Base-by-base conservation (phyloP, 2,797 vertebrate genomes). In the Channa striata region DNA sequence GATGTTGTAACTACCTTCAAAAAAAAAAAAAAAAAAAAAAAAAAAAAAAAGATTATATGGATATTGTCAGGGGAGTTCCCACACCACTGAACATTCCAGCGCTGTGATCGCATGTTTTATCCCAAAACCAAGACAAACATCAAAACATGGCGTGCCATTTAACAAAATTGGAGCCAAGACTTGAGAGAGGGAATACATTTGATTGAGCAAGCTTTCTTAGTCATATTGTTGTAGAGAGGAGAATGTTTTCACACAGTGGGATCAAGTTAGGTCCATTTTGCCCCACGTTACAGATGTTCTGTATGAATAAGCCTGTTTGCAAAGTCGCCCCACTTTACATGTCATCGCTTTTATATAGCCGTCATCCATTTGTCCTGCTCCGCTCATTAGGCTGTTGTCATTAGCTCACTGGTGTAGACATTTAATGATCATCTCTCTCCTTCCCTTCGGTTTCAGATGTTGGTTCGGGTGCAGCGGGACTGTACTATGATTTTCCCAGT, bases 401-500 rank as follows among this genome's bases (percentile, higher is more conserved):
- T n/a, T n/a, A 30, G 25, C 25, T 30, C 25, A 30, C 25, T 30
- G 4, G 4, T 30, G 4, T 14, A 14, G 12, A 46, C 40, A 33
- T 59, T 40, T 42, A 65, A 14, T 68, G n/a, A 67, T 53, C 9
- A 39, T 17, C 14, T 68, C 2, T 19, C 14, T 65, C 2, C 34
- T 43, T 30, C n/a, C 8, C 3, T 11, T 85, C 56, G 67, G 10
- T 77, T 77, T 0, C 63, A 87, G 84, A 61, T 57, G n/a, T 17
- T 59, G 42, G 43, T 47, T 63, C 9, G 5, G 58, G 21, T 70
- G 72, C 64, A 68, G 63, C 58, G 69, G 52, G 64, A 72, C 64
- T 72, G 64, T 33, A 23, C 80, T 23, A 87, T 87, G 87, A 62
- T 81, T 80, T 37, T 83, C 43, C 70, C 78, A 37, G 53, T 76